These are phyloP conservation scores for Shinisaurus crocodilurus DNA, from an alignment of 2,113 vertebrate species.

Conservation along the genomic window DNA sequence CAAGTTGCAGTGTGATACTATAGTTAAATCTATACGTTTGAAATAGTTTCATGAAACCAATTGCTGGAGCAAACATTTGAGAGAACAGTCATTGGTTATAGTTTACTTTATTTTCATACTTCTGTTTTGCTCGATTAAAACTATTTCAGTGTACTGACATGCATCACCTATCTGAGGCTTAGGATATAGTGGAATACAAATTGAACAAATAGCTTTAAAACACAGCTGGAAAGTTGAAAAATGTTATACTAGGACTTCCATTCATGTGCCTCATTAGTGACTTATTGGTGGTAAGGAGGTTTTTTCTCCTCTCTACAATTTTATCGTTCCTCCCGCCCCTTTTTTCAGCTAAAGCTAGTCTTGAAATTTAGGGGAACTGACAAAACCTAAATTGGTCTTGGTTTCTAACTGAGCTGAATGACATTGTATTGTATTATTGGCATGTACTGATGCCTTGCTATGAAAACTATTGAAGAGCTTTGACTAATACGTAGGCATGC, in stretches of 20 bases:
- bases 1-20: not conserved
- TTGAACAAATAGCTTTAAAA: not conserved
- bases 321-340: not conserved
- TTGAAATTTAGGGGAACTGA: constrained; percentile 6
- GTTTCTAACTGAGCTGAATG: constrained; percentile 51
- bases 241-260: not conserved
- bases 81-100: not conserved
- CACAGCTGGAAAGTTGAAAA: not conserved
- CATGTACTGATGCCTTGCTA: constrained; percentile 52
- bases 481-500: constrained; percentile 48
- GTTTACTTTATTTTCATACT: not conserved
- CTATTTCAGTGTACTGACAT: not conserved
- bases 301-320: not conserved
- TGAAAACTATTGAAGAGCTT: constrained; percentile 41
- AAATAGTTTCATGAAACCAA: not conserved
- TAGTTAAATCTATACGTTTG: not conserved
- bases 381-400: constrained; percentile 34
- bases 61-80: not conserved
- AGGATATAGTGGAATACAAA: not conserved
- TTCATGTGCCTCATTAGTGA: not conserved
- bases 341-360: not conserved
- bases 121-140: not conserved
- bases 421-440: constrained; percentile 55
- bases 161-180: not conserved
- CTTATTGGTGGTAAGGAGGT: not conserved